A percentile compares a stretch with the other conserved stretches of the same genome.
Conservation (phyloP, 1,140 invertebrate species). For the Apis florea region DNA sequence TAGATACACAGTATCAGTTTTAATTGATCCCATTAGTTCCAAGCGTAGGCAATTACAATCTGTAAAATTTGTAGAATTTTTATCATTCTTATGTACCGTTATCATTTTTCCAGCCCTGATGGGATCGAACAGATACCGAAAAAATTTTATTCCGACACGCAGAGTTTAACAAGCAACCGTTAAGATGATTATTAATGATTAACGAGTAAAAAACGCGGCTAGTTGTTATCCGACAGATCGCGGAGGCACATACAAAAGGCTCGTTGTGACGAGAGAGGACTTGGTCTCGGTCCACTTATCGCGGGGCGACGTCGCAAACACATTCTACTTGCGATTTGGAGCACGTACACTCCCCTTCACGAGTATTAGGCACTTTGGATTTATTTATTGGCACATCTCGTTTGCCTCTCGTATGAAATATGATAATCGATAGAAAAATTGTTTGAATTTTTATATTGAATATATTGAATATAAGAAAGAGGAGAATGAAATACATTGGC, state of each 20-base stretch:
- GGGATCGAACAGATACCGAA: neutral
- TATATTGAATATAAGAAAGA: too few species aligned
- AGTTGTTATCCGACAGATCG: constrained; percentile 6
- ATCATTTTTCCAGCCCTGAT: neutral
- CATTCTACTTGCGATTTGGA: constrained; percentile 64
- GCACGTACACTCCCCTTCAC: constrained; percentile 13
- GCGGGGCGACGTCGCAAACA: constrained; percentile 54
- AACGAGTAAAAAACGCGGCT: neutral
- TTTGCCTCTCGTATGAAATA: too few species aligned
- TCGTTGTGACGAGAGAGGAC: constrained; percentile 69
- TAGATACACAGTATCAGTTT: too few species aligned
- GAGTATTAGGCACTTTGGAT: neutral
- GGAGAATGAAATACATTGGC: too few species aligned
- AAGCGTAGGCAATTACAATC: too few species aligned
- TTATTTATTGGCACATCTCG: neutral
- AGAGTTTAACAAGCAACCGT: neutral
- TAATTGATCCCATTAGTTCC: too few species aligned
- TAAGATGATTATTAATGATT: constrained; percentile 1
- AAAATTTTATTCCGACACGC: neutral
- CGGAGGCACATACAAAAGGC: constrained; percentile 63
- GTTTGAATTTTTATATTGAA: too few species aligned
- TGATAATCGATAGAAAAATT: too few species aligned
- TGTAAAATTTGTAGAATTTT: neutral
- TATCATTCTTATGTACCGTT: neutral
- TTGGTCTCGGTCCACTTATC: constrained; percentile 77